Base-by-base conservation (phyloP, 1,140 invertebrate genomes). In the Glossosoma conforme region DNA sequence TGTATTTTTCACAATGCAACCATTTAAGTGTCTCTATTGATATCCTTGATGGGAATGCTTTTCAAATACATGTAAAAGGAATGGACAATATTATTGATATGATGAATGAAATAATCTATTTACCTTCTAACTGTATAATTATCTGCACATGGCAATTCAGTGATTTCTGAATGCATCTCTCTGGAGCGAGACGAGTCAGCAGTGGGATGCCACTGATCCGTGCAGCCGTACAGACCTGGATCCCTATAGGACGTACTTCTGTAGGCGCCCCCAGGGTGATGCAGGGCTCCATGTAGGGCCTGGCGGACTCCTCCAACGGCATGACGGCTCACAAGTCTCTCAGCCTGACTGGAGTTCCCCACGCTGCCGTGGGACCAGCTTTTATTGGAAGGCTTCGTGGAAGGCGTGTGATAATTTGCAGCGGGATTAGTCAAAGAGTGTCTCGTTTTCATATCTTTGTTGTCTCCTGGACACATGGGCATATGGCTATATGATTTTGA, bases 401-500 rank as follows among this genome's bases (percentile, higher is more conserved):
- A 40, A 18, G 55, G 46, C n/a, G 33, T 19, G 11, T 36, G 25
- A 44, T 57, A 35, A 11, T 32, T 42, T 14, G 43, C 21, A 2
- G 32, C 18, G 2, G 52, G 44, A 35, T 58, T 46, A 11, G 33
- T 41, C 17, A 54, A 37, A 8, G 42, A 58, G 28, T 44, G 30
- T 24, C 52, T 30, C 14, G 44, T 36, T 13, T 50, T 36, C 2
- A 36, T 14, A 38, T 45, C 50, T 15, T 24, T 8, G 37, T 54
- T 58, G 2, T 54, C 47, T 53, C 28, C 24, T 2, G 14, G 28
- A n/a, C 18, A 33, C 13, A 42, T 43, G 5, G 56, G 56, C 37
- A 58, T 24, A 40, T 58, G 56, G 20, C 43, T 52, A 35, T 54
- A 58, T 17, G 56, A 58, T 44, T 58, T 58, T 1, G 47, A 58